These are phyloP conservation scores for Ganaspis sp. DNA, from an alignment of 1,140 invertebrate species.

Conservation along the genomic window DNA sequence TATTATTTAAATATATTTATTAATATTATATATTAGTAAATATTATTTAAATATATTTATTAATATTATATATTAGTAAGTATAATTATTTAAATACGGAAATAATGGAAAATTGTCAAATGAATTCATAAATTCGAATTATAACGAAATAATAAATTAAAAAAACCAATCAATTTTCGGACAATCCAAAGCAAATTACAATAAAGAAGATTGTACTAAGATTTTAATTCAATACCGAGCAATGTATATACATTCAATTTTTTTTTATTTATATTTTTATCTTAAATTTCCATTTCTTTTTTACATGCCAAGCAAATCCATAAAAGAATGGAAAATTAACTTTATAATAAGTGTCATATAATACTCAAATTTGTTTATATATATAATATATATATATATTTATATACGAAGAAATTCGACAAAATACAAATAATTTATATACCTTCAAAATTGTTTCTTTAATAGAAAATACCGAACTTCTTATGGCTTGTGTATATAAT, in stretches of 20 bases:
- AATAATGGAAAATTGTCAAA: too few relatives aligned
- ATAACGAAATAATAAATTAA: too few relatives aligned
- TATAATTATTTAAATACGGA: too few relatives aligned
- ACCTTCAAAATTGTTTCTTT: slow-evolving; percentile 56
- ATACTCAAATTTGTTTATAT: slow-evolving; percentile 73
- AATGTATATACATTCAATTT: slow-evolving; percentile 73
- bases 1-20: too few relatives aligned
- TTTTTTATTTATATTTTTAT: slow-evolving; percentile 59
- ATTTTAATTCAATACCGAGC: slow-evolving; percentile 69
- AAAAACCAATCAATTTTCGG: too few relatives aligned
- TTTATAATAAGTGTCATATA: slow-evolving; percentile 60
- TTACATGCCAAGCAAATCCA: slow-evolving; percentile 58
- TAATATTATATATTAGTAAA: too few relatives aligned
- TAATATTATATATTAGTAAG: too few relatives aligned
- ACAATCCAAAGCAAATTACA: too few relatives aligned
- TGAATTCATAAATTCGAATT: too few relatives aligned
- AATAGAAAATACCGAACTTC: slow-evolving; percentile 24
- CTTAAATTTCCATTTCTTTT: slow-evolving; percentile 56
- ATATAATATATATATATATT: too few relatives aligned
- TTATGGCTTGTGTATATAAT: slow-evolving; percentile 15
- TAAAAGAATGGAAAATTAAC: slow-evolving; percentile 38
- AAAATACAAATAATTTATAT: slow-evolving; percentile 77
- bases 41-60: too few relatives aligned
- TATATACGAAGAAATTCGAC: slow-evolving; percentile 69
- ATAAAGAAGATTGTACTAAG: slow-evolving; percentile 58